Base-by-base conservation (phyloP, 2,888 invertebrate genomes). In the Cerceris rybyensis region DNA sequence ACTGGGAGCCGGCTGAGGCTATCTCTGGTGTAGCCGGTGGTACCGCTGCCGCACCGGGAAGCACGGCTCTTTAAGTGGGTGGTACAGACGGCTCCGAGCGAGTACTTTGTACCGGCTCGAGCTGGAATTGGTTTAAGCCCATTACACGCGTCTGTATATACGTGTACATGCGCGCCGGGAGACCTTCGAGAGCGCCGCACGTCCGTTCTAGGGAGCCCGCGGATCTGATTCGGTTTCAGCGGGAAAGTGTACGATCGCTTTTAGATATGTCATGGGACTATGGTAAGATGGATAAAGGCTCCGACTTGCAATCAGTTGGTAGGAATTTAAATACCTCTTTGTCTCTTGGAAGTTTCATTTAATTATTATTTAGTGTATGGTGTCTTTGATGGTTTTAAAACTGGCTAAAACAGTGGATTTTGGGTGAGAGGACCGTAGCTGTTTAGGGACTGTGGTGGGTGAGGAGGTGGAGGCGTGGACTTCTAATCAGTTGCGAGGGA, bases 31-130 rank as follows among this genome's bases (percentile, higher is more conserved):
- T 74, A 72, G 75, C 66, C 63, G 78, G 58, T 67, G 71, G 77
- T 61, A 76, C 69, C 55, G 74, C 70, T 49, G 63, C 39, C 39
- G 52, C 52, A 60, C 70, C 70, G 76, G 64, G 79, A 76, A 79
- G 72, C 76, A 76, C 79, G 86, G 78, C 67, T 80, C 86, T 85
- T 85, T 85, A 85, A 85, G 82, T 85, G 85, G 85, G 82, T 84
- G 86, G 85, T 84, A 85, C 85, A 85, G 85, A 86, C 85, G 82
- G 86, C 86, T 86, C 85, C 85, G 84, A 75, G 67, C 64, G 78
- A 76, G 86, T 82, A 85, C 85, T 85, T 85, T 84, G 84, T 86
- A 75, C 78, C 60, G 80, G 78, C 86, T 28, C 28, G 70, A 82
- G 75, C 77, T 80, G 75, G 86, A 85, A 84, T 85, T 85, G 85